Conservation (phyloP, 2,888 invertebrate genomes). For the Philaethria dido region DNA sequence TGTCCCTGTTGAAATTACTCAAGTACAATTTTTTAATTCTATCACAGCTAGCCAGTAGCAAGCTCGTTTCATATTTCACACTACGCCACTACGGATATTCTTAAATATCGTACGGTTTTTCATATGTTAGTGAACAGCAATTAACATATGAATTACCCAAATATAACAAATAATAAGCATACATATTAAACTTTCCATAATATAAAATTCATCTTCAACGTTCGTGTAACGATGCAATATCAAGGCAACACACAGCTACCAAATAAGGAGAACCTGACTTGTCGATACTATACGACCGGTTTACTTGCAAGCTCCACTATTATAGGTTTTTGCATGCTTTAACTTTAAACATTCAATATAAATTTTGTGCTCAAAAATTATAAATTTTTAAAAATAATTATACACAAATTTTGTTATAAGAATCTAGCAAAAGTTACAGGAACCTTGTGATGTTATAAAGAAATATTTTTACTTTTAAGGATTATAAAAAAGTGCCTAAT, state of each 20-base stretch:
- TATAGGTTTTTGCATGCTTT: constrained; percentile 22
- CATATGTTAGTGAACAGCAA: not conserved
- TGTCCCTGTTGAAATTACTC: too few relatives aligned
- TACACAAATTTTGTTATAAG: too few relatives aligned
- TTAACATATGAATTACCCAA: not conserved
- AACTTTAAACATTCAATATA: not conserved
- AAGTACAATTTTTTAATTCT: not conserved
- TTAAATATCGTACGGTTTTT: not conserved
- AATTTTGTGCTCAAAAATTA: not conserved
- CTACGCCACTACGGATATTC: not conserved
- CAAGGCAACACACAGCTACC: constrained; percentile 32
- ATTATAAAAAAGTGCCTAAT: too few relatives aligned
- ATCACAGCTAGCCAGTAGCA: not conserved
- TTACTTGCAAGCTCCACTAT: constrained; percentile 27
- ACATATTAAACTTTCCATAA: not conserved
- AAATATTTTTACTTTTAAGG: too few relatives aligned
- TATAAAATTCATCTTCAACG: constrained; percentile 29
- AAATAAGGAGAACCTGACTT: constrained; percentile 34
- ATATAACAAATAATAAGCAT: not conserved
- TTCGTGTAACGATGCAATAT: constrained; percentile 30
- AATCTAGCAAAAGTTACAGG: too few relatives aligned
- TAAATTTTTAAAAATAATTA: too few relatives aligned
- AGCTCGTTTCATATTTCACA: not conserved
- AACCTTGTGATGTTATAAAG: too few relatives aligned
- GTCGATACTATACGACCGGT: constrained; percentile 36